These are phyloP conservation scores for Gortyna flavago DNA, from an alignment of 2,888 invertebrate genomes.

Conservation along the genomic window DNA sequence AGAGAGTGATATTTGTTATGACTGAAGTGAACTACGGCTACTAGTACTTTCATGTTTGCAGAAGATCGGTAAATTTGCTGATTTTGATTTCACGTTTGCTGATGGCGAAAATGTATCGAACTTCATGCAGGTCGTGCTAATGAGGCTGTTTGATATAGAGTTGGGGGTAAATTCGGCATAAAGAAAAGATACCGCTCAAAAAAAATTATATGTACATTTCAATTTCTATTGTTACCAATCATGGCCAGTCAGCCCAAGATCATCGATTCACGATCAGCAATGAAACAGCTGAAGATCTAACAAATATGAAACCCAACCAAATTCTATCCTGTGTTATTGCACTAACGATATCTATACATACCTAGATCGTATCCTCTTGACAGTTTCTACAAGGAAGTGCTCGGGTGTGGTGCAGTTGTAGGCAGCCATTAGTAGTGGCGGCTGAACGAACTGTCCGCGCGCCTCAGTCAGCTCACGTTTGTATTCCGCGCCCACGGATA, in stretches of 20 bases:
- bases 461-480: constrained; percentile 90
- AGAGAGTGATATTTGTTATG: not conserved
- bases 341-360: constrained; percentile 73
- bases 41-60: not conserved
- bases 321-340: not conserved
- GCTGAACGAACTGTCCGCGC: constrained; percentile 86
- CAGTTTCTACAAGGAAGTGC: constrained; percentile 95
- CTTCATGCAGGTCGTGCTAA: not conserved
- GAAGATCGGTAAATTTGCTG: not conserved
- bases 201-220: not conserved
- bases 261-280: too few relatives aligned
- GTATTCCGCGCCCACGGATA: constrained; percentile 93
- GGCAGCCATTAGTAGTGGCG: constrained; percentile 95
- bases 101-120: not conserved
- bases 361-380: constrained; percentile 95
- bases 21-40: not conserved
- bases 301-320: not conserved
- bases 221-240: not conserved
- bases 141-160: not conserved
- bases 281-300: not conserved
- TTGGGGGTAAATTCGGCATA: not conserved
- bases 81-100: too few relatives aligned
- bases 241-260: not conserved
- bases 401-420: constrained; percentile 93
- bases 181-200: not conserved